phyloP scores from a whole-genome alignment of 2,888 invertebrate genomes.

The Plusia festucae region DNA sequence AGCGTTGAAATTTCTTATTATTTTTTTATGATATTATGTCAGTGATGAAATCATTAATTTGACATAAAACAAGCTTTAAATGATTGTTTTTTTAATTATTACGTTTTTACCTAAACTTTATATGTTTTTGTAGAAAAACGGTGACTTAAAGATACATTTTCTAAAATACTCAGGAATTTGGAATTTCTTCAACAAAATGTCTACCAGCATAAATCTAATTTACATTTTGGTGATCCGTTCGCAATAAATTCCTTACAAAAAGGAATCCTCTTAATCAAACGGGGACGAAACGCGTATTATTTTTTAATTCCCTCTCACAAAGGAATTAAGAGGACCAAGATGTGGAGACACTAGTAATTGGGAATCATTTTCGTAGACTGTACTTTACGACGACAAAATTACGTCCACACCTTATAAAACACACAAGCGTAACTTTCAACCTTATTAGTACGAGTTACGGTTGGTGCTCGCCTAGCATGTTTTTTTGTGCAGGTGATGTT shows the following conservation, averaged over 20 bases:
- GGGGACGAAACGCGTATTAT: constrained; percentile 46
- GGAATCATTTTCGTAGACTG: constrained; percentile 61
- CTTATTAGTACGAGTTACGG: constrained; percentile 15
- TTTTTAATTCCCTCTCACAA: constrained; percentile 63
- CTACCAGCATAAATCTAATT: constrained; percentile 42
- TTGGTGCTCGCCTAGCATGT: constrained; percentile 6
- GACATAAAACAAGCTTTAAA: too few relatives aligned
- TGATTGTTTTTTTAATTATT: too few relatives aligned
- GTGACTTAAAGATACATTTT: too few relatives aligned
- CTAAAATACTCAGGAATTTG: neutral
- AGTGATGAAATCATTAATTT: too few relatives aligned
- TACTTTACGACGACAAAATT: constrained; percentile 41
- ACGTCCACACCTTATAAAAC: constrained; percentile 8
- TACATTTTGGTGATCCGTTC: constrained; percentile 36
- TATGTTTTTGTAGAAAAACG: too few relatives aligned
- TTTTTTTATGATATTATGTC: neutral
- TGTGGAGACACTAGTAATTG: constrained; percentile 62
- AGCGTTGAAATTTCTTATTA: neutral
- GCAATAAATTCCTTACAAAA: constrained; percentile 47
- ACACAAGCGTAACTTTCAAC: neutral
- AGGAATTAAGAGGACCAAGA: constrained; percentile 62
- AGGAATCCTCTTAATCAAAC: constrained; percentile 58
- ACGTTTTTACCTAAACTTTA: too few relatives aligned
- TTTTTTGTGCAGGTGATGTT: neutral
- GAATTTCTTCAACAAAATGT: constrained; percentile 23